These are phyloP conservation scores for Seison nebaliae DNA, from an alignment of 1,140 invertebrate genomes.

Conservation along the genomic window DNA sequence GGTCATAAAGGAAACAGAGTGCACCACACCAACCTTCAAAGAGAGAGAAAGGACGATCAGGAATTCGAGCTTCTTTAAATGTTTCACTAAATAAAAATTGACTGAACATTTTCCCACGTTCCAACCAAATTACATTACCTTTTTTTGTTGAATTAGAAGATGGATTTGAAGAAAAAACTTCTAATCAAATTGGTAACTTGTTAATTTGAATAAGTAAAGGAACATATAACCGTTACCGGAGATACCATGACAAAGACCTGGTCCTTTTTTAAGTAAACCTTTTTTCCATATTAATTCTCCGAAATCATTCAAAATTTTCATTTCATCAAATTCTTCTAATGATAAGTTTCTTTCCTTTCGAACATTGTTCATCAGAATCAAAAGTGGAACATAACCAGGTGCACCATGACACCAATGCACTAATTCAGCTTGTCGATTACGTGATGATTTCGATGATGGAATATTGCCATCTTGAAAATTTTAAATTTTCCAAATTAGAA, in stretches of 20 bases:
- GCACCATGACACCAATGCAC: slow-evolving; percentile 69
- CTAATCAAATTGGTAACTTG: too few relatives aligned
- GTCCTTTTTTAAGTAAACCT: slow-evolving; percentile 49
- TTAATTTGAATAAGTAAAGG: slow-evolving; percentile 46
- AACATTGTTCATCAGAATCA: background rate
- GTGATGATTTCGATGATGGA: too few relatives aligned
- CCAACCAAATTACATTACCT: slow-evolving; percentile 41
- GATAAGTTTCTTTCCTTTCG: slow-evolving; percentile 3
- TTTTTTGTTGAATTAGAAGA: too few relatives aligned
- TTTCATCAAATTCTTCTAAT: slow-evolving; percentile 39
- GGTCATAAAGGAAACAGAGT: slow-evolving; percentile 48
- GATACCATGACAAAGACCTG: slow-evolving; percentile 50
- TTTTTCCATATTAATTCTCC: slow-evolving; percentile 46
- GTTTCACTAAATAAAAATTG: slow-evolving; percentile 41
- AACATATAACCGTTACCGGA: slow-evolving; percentile 59
- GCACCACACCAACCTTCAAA: slow-evolving; percentile 61
- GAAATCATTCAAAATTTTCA: slow-evolving; percentile 39
- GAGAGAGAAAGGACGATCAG: slow-evolving; percentile 51
- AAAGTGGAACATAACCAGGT: slow-evolving; percentile 30
- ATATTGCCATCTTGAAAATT: too few relatives aligned
- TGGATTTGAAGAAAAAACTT: too few relatives aligned
- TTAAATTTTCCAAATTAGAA: too few relatives aligned
- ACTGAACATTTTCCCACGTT: slow-evolving; percentile 46
- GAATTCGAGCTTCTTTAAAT: slow-evolving; percentile 42
- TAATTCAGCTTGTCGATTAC: slow-evolving; percentile 28